Evolutionary conservation across 2,797 vertebrate species (phyloP).

Genomic region (Synanceia verrucosa): DNA sequence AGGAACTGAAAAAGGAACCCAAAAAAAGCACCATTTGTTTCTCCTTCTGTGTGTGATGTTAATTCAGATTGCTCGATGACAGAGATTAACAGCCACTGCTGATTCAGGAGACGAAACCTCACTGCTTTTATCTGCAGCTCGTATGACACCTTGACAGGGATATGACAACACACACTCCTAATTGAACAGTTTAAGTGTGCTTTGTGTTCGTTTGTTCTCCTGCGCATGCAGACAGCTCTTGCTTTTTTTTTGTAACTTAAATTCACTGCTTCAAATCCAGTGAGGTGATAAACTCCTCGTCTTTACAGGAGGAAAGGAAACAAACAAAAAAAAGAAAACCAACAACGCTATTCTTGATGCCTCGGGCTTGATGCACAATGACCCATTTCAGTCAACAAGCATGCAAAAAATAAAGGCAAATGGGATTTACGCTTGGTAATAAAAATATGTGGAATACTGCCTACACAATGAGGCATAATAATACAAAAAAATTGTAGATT

Average conservation of each 20-base stretch:
- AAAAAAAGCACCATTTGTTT: conserved; percentile 18
- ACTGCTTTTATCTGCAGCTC: conserved; percentile 9
- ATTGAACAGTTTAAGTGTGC: conserved; percentile 38
- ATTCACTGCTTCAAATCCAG: conserved; percentile 5
- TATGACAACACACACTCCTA: conserved; percentile 28
- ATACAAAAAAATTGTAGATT: neutral
- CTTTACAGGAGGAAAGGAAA: conserved; percentile 16
- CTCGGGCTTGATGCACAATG: conserved; percentile 55
- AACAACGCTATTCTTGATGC: conserved; percentile 42
- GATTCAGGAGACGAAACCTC: conserved; percentile 36
- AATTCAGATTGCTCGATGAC: conserved; percentile 23
- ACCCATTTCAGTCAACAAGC: conserved; percentile 67
- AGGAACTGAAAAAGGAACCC: conserved; percentile 5
- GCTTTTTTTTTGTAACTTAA: neutral
- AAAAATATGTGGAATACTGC: conserved; percentile 23
- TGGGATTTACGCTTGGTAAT: conserved; percentile 15
- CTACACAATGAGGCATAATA: neutral
- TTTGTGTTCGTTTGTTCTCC: conserved; percentile 25
- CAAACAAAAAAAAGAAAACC: neutral
- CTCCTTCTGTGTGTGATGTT: conserved; percentile 28
- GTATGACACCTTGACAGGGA: conserved; percentile 18
- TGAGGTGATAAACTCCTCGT: conserved; percentile 35
- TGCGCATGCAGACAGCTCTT: neutral
- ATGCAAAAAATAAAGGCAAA: conserved; percentile 21
- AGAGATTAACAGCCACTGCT: conserved; percentile 43